Evolutionary conservation across 2,113 vertebrate species (phyloP), one percentile per base, ranked within the genome.

Genomic region (Sebastes fasciatus): DNA sequence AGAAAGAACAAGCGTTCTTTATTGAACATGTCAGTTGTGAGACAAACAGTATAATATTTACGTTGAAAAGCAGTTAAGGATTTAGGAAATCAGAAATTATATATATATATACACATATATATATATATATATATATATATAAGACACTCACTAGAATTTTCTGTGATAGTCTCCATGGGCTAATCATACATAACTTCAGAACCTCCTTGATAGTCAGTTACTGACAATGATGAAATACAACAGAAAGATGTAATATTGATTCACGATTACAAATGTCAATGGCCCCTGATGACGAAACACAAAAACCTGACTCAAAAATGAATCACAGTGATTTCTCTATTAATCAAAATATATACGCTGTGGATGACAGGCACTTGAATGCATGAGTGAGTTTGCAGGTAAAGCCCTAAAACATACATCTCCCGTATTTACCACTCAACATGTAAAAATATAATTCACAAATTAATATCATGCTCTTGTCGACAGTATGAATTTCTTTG

Each of bases 21-120:
- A 83, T 34, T 34, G 34, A 34, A 34, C 1, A 72, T 82, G 79
- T 87, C 86, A 88, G 86, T 91, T 90, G 16, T 43, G 77, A 76
- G 7, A 75, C 14, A 76, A 19, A 81, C 16, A 55, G 43, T 45
- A 63, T 45, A 17, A 65, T 11, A 40, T 45, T 45, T 55, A 17
- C 16, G 5, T 17, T 19, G n/a, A 57, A 43, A 84, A 45, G 74
- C 67, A 80, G 67, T 74, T 19, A 43, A 63, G 49, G 72, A 55
- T 49, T 60, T 54, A 26, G 42, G 26, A 66, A 72, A 80, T 52
- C 0, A 45, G 8, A 73, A 52, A 68, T 61, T 3, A 61, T 34
- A 34, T 34, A 34, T 34, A 34, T 34, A 34, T 34, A 34, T 0
- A 34, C 4, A 34, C 4, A 34, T 34, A 34, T 34, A 52, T 54